phyloP scores from a whole-genome alignment of 2,113 vertebrate species.

The Pygoscelis antarcticus region DNA sequence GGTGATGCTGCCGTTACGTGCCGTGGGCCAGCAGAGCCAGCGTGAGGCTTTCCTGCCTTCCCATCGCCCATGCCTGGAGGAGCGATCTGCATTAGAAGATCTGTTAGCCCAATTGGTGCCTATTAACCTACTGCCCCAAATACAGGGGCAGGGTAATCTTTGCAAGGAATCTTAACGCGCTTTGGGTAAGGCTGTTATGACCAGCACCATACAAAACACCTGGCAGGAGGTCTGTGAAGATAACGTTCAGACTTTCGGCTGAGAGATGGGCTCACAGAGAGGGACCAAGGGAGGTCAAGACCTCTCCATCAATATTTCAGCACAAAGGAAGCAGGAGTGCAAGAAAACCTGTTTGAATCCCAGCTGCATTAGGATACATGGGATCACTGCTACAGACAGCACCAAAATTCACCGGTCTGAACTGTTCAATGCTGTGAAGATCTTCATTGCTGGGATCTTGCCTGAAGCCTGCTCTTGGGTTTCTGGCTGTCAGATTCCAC shows the following conservation, averaged over 20 bases:
- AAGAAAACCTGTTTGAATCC: neutral
- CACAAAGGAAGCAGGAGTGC: neutral
- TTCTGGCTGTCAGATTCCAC: neutral
- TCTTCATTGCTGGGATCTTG: neutral
- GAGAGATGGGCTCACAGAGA: neutral
- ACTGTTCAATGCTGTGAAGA: neutral
- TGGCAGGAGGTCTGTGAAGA: neutral
- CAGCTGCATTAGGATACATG: neutral
- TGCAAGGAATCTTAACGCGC: fast-evolving
- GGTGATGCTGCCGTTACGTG: neutral
- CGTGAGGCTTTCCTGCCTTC: neutral
- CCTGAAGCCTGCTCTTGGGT: neutral
- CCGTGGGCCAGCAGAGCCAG: neutral
- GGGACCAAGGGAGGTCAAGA: neutral
- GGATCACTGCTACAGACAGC: neutral
- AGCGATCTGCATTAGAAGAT: neutral
- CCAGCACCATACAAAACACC: neutral
- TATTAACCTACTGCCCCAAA: neutral
- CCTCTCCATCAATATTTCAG: neutral
- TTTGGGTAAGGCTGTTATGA: neutral
- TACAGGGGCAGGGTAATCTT: neutral
- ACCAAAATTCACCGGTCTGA: neutral
- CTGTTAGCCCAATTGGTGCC: neutral
- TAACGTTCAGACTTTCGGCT: neutral
- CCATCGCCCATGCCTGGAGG: fast-evolving